A percentile compares a stretch with the other conserved stretches of the same genome.
These are phyloP conservation scores for Bagarius yarrelli DNA, from an alignment of 2,113 vertebrate genomes.

Conservation along the genomic window DNA sequence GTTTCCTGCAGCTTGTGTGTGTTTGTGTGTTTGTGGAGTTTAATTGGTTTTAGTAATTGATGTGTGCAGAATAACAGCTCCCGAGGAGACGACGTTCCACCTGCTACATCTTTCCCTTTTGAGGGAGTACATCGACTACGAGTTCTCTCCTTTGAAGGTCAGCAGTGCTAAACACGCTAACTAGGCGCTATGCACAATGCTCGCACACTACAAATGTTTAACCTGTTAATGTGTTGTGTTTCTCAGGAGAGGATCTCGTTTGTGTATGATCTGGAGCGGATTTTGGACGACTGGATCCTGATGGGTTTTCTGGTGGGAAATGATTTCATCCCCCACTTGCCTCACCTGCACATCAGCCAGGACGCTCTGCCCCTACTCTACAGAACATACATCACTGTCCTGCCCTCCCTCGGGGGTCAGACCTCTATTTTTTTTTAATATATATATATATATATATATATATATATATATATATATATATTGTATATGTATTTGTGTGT, in stretches of 20 bases:
- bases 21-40: neutral
- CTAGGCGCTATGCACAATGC: neutral
- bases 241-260: slow-evolving; percentile 82
- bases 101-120: slow-evolving; percentile 95
- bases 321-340: slow-evolving; percentile 99
- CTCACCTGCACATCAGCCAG: slow-evolving; percentile 96
- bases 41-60: neutral
- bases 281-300: slow-evolving; percentile 99
- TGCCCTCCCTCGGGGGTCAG: slow-evolving; percentile 90
- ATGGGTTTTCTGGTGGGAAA: slow-evolving; percentile 99
- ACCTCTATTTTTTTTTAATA: neutral
- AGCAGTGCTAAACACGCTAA: slow-evolving; percentile 56
- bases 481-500: neutral
- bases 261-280: slow-evolving; percentile 90
- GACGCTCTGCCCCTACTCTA: slow-evolving; percentile 95
- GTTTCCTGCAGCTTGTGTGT: neutral
- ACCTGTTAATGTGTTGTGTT: neutral
- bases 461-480: neutral
- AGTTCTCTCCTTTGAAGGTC: slow-evolving; percentile 91
- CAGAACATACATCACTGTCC: slow-evolving; percentile 88
- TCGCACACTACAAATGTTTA: neutral
- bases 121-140: slow-evolving; percentile 98
- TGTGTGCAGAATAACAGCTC: slow-evolving; percentile 83
- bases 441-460: no score
- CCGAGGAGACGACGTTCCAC: slow-evolving; percentile 98